Base-by-base conservation (phyloP, 2,113 vertebrate genomes). In the Leucoraja erinaceus region DNA sequence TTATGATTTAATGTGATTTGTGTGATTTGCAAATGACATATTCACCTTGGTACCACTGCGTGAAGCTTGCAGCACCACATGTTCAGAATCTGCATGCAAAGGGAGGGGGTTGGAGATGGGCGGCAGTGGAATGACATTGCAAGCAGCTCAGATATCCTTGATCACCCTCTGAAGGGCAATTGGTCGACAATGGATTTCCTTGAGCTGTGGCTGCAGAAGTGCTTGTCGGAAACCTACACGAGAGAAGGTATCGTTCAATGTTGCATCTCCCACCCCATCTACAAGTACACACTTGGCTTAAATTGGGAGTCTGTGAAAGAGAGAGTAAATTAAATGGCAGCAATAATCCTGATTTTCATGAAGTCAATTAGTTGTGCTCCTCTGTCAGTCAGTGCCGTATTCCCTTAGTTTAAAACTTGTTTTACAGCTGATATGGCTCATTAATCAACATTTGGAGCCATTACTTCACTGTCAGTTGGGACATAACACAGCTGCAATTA, bases 381-480 rank as follows among this genome's bases (percentile, higher is more conserved):
- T 70, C 33, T 74, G 90, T 72, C 90, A 91, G 18, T 91, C 63
- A 91, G 4, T 91, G 47, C 47, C 6, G 20, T 72, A 91, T 72
- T 33, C 38, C 66, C 90, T 22, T 25, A 54, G 90, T 68, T 72
- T 20, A 54, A 47, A 28, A 91, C 68, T 47, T 91, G 63, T 91
- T 91, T 10, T 91, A 91, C 63, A 72, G 22, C 38, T 70, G 90
- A 72, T 72, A 54, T 11, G 68, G 20, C 90, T 74, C 90, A 91
- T 91, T 91, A 74, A 91, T 91, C 31, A 91, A 72, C 66, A 91
- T 74, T 54, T 91, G 18, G 54, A 54, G 72, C 68, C 33, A 91
- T 54, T 91, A 91, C 72, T 91, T 72, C 38, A 74, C 90, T 74
- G 90, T 54, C 90, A 91, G 20, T 3, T 91, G 68, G 66, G 90